These are phyloP conservation scores for Canis aureus DNA, from an alignment of 2,113 vertebrate genomes.

Conservation along the genomic window DNA sequence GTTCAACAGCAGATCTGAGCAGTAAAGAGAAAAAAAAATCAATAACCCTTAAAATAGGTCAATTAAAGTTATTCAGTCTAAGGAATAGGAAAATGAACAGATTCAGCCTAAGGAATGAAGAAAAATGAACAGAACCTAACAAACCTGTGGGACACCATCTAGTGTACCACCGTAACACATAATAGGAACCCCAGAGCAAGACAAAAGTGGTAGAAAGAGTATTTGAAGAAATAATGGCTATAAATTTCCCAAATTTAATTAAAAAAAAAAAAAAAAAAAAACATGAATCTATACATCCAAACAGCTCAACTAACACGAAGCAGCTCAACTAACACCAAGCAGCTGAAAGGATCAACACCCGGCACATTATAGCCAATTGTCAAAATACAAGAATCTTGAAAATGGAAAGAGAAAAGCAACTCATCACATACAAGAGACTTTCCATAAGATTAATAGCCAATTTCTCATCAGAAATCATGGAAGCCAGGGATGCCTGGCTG, in stretches of 20 bases:
- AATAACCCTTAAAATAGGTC: background rate
- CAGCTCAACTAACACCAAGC: background rate
- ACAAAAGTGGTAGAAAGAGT: background rate
- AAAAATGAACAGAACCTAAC: background rate
- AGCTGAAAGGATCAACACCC: background rate
- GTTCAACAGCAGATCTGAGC: background rate
- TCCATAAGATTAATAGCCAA: background rate
- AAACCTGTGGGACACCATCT: background rate
- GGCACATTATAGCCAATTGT: background rate
- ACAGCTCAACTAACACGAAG: background rate
- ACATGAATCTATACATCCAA: background rate
- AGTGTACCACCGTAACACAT: background rate
- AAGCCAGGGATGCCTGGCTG: background rate
- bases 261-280: background rate
- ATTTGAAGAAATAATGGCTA: background rate
- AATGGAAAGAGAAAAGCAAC: background rate
- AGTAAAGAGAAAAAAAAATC: background rate
- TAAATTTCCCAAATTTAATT: background rate
- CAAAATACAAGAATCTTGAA: background rate
- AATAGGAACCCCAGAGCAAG: background rate
- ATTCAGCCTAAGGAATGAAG: background rate
- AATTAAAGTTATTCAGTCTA: background rate
- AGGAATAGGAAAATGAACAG: background rate
- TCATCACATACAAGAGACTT: background rate
- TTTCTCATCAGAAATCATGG: background rate